A percentile compares a stretch with the other conserved stretches of the same genome.
phyloP scores from a whole-genome alignment of 2,797 vertebrate genomes.

The Smutsia temminckii region DNA sequence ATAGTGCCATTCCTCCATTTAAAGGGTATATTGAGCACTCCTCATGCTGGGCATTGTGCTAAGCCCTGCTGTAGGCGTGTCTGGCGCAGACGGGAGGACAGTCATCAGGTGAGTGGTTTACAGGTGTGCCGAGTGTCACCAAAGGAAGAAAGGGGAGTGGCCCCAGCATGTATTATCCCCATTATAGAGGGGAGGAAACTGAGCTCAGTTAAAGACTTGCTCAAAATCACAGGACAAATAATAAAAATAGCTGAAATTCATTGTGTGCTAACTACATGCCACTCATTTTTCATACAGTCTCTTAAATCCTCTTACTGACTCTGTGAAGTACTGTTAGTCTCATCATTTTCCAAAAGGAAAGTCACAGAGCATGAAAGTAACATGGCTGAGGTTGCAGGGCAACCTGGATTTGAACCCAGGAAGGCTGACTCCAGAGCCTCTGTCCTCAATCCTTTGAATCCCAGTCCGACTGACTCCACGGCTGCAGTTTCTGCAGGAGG shows the following conservation, averaged over 20 bases:
- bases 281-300: background rate
- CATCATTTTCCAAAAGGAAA: background rate
- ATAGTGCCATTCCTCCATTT: background rate
- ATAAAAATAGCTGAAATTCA: background rate
- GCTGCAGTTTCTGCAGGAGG: background rate
- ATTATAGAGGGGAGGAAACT: background rate
- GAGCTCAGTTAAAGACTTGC: background rate
- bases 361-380: background rate
- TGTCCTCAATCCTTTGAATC: background rate
- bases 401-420: background rate
- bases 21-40: background rate
- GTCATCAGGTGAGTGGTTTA: background rate
- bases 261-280: background rate
- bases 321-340: background rate
- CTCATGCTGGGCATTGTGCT: background rate
- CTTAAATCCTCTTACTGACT: background rate
- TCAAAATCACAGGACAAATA: background rate
- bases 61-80: background rate
- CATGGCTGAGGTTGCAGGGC: no score
- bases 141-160: background rate
- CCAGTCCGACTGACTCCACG: background rate
- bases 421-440: background rate
- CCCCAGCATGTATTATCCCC: background rate
- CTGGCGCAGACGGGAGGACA: background rate
- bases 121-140: background rate